Evolutionary conservation across 2,888 invertebrate genomes (phyloP), one percentile per base, ranked within the genome.

Genomic region (Lacanobia wlatinum): DNA sequence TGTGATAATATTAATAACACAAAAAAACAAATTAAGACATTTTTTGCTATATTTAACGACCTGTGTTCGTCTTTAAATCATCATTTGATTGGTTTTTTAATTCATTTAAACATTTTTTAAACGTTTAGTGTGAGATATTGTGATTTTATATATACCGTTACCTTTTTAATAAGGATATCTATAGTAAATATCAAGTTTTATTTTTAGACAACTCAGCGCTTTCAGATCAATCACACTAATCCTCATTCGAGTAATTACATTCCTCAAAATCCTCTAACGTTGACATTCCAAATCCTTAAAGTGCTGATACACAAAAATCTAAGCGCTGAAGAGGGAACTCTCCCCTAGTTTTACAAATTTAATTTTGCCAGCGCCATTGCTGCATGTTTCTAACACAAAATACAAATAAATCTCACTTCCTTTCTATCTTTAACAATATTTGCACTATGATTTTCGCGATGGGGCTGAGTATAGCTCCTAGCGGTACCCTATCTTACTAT

Each of bases 271-370:
- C 68, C 76, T 67, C 76, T 68, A 74, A 79, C 60, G 72, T 80
- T 75, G 80, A 79, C 77, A 73, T 79, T 61, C 68, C 43, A 80
- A 87, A 84, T 80, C 87, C 76, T 87, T 85, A 80, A 79, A 86
- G 82, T 86, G 86, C 87, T 84, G 86, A 87, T 79, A 84, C 68
- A 86, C 86, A 87, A 82, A 82, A 76, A 78, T 78, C 73, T 73
- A 64, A 85, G 65, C 75, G 76, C 71, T 83, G 76, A 76, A 72
- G 85, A 83, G 87, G 86, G 83, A 72, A 61, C 59, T 77, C 59
- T 77, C 82, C 85, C 86, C 86, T 80, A 78, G 76, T 79, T 77
- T 68, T 70, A 79, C 78, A 84, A 85, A 87, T 78, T 84, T 79
- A 79, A 85, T 85, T 80, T 76, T 80, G 40, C 75, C 34, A 56